Conservation (phyloP, 2,797 vertebrate genomes). For the Lepidocolaptes lacrymiger region DNA sequence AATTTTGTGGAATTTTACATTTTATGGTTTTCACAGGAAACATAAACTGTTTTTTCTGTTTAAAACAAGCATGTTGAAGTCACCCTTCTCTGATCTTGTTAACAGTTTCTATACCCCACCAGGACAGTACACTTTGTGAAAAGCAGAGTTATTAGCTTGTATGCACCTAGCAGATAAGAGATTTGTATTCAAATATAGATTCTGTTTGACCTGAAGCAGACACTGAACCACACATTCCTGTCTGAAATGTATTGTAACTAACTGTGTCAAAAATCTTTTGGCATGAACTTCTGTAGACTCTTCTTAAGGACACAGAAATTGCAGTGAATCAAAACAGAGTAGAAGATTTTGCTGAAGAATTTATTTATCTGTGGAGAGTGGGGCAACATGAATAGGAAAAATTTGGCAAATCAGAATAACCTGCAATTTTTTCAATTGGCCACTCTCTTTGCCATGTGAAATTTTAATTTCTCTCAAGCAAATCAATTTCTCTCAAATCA, state of each 20-base stretch:
- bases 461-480: not conserved
- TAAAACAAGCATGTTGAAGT: not conserved
- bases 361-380: not conserved
- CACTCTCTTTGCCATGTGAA: not conserved
- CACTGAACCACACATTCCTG: not conserved
- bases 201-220: not conserved
- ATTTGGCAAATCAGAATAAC: not conserved
- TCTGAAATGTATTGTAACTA: not conserved
- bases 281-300: not conserved
- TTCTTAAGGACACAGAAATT: not conserved
- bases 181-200: not conserved
- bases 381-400: not conserved
- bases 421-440: not conserved
- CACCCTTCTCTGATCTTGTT: not conserved
- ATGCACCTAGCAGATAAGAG: not conserved
- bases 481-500: not conserved
- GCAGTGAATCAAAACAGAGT: not conserved
- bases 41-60: not conserved
- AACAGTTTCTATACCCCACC: not conserved
- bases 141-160: not conserved
- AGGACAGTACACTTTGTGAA: not conserved
- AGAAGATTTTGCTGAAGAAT: not conserved
- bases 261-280: not conserved
- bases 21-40: not conserved
- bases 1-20: not conserved